phyloP scores from a whole-genome alignment of 2,797 vertebrate genomes.

The Xenentodon cancila region DNA sequence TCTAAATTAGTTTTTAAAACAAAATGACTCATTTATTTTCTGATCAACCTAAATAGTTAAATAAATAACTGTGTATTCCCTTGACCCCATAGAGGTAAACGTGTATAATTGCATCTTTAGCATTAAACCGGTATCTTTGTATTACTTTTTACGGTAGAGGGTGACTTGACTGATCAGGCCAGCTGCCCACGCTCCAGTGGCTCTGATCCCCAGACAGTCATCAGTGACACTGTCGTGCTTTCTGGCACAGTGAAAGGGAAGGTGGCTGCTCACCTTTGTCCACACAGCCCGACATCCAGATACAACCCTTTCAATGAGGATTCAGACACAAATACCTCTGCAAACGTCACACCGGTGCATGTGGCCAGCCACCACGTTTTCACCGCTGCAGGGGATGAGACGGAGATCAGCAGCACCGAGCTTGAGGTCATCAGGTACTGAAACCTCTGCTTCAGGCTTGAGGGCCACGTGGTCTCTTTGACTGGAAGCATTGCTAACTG shows the following conservation, averaged over 20 bases:
- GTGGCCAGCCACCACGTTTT: slow-evolving; percentile 58
- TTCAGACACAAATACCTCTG: slow-evolving; percentile 84
- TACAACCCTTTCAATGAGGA: slow-evolving; percentile 95
- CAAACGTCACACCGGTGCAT: slow-evolving; percentile 90
- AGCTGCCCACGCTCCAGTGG: slow-evolving; percentile 87
- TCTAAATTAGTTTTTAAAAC: background rate
- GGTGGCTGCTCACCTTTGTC: slow-evolving; percentile 34
- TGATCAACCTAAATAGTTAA: background rate
- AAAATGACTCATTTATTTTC: background rate
- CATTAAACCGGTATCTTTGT: slow-evolving; percentile 12
- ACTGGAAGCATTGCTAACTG: background rate
- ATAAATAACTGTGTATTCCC: slow-evolving; percentile 47
- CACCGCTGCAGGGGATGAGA: slow-evolving; percentile 68
- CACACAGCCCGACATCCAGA: slow-evolving; percentile 87
- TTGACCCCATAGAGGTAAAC: background rate
- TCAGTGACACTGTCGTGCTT: slow-evolving; percentile 68
- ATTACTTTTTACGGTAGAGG: slow-evolving; percentile 80
- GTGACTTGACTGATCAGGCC: slow-evolving; percentile 92
- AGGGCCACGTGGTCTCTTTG: background rate
- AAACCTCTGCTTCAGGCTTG: background rate
- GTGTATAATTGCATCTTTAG: background rate
- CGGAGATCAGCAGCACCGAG: slow-evolving; percentile 79
- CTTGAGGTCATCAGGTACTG: slow-evolving; percentile 95
- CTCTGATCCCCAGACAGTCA: slow-evolving; percentile 85
- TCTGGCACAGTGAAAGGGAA: slow-evolving; percentile 45